Conservation (phyloP, 2,797 vertebrate genomes). For the Bufotes viridis region DNA sequence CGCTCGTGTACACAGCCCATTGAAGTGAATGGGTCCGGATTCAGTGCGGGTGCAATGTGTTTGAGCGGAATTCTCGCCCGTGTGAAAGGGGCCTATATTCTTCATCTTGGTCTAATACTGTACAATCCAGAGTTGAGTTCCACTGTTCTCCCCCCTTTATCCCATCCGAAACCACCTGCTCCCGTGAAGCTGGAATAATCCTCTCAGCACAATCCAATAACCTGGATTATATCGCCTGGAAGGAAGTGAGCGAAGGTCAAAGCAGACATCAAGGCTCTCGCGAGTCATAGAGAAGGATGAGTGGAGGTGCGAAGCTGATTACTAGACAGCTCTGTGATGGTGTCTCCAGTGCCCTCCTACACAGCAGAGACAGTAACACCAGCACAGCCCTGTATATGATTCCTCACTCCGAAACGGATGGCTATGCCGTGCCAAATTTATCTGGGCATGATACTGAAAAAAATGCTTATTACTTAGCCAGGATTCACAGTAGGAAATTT, state of each 20-base stretch:
- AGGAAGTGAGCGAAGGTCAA: slow-evolving; percentile 15
- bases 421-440: neutral
- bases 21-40: too few species aligned
- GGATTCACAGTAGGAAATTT: slow-evolving; percentile 7
- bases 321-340: slow-evolving; percentile 19
- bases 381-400: neutral
- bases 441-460: neutral
- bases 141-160: neutral
- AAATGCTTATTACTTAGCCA: neutral
- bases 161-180: neutral
- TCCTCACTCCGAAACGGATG: neutral
- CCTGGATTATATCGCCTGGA: neutral
- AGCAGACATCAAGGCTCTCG: slow-evolving; percentile 3
- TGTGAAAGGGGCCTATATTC: too few species aligned
- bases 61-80: too few species aligned
- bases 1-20: too few species aligned
- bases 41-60: too few species aligned
- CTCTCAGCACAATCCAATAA: slow-evolving; percentile 33
- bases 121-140: neutral
- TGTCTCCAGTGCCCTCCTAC: slow-evolving; percentile 10
- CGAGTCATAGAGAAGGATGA: slow-evolving; percentile 6
- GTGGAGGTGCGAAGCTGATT: slow-evolving; percentile 36
- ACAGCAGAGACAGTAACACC: slow-evolving; percentile 8
- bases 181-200: neutral
- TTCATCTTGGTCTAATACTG: neutral